phyloP scores from a whole-genome alignment of 2,888 invertebrate genomes.

The Keiferia lycopersicella region DNA sequence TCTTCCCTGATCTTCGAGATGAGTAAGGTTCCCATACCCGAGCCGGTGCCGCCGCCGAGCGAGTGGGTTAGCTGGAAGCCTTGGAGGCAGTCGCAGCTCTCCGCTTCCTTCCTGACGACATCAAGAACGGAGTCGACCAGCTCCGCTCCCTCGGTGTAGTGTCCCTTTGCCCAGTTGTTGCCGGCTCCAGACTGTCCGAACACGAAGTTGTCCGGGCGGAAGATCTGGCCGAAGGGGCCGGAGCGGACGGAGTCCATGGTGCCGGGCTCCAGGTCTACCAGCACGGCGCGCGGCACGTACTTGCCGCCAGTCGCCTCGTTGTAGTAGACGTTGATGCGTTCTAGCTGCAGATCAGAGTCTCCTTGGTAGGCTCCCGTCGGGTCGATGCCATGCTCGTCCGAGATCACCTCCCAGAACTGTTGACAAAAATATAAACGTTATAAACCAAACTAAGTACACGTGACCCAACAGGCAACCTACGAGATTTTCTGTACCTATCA shows the following conservation, averaged over 20 bases:
- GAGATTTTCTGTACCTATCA: not conserved
- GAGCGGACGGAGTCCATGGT: conserved; percentile 85
- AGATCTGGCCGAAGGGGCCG: conserved; percentile 86
- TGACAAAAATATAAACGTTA: conserved; percentile 32
- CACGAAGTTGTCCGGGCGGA: conserved; percentile 88
- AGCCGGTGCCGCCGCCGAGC: conserved; percentile 88
- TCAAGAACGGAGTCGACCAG: conserved; percentile 82
- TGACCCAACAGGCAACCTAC: not conserved
- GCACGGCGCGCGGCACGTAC: conserved; percentile 67
- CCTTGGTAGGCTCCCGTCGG: conserved; percentile 80
- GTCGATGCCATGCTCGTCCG: conserved; percentile 83
- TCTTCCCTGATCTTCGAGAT: conserved; percentile 87
- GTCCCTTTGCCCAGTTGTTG: conserved; percentile 84
- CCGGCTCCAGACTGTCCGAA: conserved; percentile 83
- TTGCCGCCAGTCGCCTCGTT: conserved; percentile 84
- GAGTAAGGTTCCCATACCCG: conserved; percentile 87
- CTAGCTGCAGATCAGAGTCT: conserved; percentile 86
- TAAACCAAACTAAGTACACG: too few relatives aligned
- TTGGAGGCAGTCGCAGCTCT: conserved; percentile 85
- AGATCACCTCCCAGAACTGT: conserved; percentile 86
- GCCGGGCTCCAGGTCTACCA: conserved; percentile 69
- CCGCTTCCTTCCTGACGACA: conserved; percentile 81
- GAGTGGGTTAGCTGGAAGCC: conserved; percentile 85
- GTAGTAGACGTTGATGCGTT: conserved; percentile 89
- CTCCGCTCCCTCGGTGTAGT: conserved; percentile 85